These are phyloP conservation scores for Auanema sp. DNA, from an alignment of 2,888 invertebrate genomes.

Conservation along the genomic window DNA sequence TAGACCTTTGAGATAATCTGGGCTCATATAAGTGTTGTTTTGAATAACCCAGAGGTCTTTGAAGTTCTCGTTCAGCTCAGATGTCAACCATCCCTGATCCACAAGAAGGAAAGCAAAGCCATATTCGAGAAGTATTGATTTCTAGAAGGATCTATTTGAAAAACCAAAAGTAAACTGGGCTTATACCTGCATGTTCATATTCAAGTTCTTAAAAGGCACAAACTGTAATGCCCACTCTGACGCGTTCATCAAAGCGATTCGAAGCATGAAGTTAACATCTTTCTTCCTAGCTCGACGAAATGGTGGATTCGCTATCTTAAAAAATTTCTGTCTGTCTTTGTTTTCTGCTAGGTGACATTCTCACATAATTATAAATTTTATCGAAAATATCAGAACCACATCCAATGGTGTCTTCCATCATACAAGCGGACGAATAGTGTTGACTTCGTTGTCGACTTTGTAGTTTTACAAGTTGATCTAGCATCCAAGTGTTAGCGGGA, in stretches of 20 bases:
- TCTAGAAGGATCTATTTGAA: constrained; percentile 20
- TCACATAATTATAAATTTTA: no score
- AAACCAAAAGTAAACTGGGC: neutral
- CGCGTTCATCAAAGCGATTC: constrained; percentile 35
- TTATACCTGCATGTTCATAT: constrained; percentile 16
- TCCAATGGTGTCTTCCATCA: no score
- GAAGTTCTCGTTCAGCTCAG: neutral
- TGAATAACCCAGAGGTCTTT: constrained; percentile 39
- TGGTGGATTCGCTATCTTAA: constrained; percentile 9
- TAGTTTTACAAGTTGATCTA: no score
- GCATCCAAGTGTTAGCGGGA: no score
- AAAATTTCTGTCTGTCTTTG: no score
- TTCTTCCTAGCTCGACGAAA: constrained; percentile 41
- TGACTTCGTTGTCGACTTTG: no score
- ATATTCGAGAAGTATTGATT: constrained; percentile 39
- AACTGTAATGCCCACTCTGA: constrained; percentile 47
- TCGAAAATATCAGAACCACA: no score
- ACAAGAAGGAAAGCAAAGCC: constrained; percentile 46
- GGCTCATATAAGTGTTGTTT: constrained; percentile 42
- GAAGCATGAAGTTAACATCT: constrained; percentile 46
- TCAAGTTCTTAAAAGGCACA: constrained; percentile 25
- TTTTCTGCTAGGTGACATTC: no score
- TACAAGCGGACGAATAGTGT: no score
- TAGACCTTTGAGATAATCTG: constrained; percentile 36
- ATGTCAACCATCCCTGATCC: constrained; percentile 43